These are phyloP conservation scores for Myotis vivesi DNA, from an alignment of 2,797 vertebrate species.

Conservation along the genomic window DNA sequence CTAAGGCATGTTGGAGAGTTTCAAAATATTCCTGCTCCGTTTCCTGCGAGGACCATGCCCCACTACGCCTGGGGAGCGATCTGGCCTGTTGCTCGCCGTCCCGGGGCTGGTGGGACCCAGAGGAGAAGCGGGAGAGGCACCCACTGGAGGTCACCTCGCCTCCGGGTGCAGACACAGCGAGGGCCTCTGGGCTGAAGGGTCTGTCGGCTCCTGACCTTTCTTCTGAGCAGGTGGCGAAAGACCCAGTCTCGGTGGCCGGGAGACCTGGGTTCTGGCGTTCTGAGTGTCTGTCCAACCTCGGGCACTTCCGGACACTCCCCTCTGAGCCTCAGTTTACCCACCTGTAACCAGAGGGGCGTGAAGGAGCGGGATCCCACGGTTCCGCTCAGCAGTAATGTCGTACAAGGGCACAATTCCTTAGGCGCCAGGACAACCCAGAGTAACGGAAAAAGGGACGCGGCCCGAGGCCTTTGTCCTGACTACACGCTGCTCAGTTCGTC, in stretches of 20 bases:
- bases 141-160: neutral
- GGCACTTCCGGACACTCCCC: neutral
- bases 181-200: fast-evolving
- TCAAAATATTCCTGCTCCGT: constrained; percentile 70
- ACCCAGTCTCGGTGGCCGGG: neutral
- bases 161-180: fast-evolving
- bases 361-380: neutral
- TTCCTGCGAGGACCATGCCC: constrained; percentile 34
- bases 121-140: neutral
- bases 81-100: neutral
- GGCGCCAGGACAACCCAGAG: neutral
- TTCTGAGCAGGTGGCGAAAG: neutral
- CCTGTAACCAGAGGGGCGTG: neutral
- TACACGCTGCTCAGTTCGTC: neutral
- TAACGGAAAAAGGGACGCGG: neutral
- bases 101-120: neutral
- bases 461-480: neutral
- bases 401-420: neutral
- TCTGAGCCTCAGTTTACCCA: constrained; percentile 15
- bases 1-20: constrained; percentile 25
- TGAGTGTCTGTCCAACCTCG: neutral
- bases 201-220: neutral
- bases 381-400: neutral
- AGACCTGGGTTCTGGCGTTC: neutral
- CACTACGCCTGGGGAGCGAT: neutral